Base-by-base conservation (phyloP, 2,113 vertebrate genomes). In the Phocoena sinus region DNA sequence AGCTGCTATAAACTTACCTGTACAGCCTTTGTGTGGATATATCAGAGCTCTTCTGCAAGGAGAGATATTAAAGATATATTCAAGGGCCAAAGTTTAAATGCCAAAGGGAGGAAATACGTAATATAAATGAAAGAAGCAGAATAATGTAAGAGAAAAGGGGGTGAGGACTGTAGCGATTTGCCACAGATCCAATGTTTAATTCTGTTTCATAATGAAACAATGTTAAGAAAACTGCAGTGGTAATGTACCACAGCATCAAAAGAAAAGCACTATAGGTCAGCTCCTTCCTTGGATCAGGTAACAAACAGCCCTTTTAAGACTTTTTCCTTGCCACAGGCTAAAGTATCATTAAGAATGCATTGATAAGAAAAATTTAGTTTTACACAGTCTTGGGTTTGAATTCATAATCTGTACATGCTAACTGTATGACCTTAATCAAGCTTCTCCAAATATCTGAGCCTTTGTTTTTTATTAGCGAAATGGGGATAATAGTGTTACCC, bases 301-400 rank as follows among this genome's bases (percentile, higher is more conserved):
- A 33, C 10, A 88, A 73, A 70, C 8, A 67, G 20, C 14, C 6
- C 12, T 71, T 87, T 95, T 74, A 18, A 50, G 38, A 17, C 33
- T 8, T 41, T 36, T 67, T 26, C 6, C 33, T 47, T 62, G 31
- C 15, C 83, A 68, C 8, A 84, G 33, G 8, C 67, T 95, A 60
- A 50, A 10, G 17, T n/a, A 56, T 82, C 21, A 73, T 89, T 92
- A 86, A 79, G 50, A 23, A 56, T 62, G 18, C 36, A 65, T 50
- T 65, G 44, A n/a, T 94, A 62, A 93, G 63, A 89, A 93, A 95
- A 44, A 79, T 73, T 82, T 94, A 63, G 10, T 74, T 94, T 68
- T 76, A 56, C 25, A 77, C 0, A 68, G 21, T 1, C 56, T 92
- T 94, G 62, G 36, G 25, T 95, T 93, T 79, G 36, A 77, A 79